Percentiles rank a stretch among this genome's conserved stretches.
Conservation (phyloP, 2,797 vertebrate genomes). For the Amniataba percoides region DNA sequence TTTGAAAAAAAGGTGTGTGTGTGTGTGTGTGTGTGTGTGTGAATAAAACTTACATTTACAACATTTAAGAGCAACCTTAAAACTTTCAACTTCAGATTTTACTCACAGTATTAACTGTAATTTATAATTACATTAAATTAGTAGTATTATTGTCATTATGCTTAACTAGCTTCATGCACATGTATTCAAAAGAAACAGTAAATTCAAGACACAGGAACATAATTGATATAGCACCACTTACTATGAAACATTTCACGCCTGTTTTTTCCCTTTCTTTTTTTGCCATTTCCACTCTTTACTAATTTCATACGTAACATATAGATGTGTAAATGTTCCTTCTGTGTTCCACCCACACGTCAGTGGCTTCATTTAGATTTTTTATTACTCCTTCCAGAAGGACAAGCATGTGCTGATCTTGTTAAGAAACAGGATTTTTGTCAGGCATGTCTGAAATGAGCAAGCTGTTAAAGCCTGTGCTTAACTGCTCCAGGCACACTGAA, state of each 20-base stretch:
- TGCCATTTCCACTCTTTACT: not conserved
- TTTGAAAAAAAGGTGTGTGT: not conserved
- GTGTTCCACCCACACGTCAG: not conserved
- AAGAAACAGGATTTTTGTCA: too few species aligned
- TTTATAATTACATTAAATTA: not conserved
- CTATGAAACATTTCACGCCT: not conserved
- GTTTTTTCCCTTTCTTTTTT: not conserved
- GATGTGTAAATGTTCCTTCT: not conserved
- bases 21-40: not conserved
- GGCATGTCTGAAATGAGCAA: too few species aligned
- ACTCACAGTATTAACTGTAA: not conserved
- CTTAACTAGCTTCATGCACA: not conserved
- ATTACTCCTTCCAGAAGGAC: too few species aligned
- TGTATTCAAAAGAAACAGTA: not conserved
- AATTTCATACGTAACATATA: slow-evolving; percentile 8
- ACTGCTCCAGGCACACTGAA: not conserved
- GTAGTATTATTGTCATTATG: not conserved
- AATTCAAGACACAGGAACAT: not conserved
- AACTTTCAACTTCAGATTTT: not conserved
- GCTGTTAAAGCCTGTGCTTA: not conserved
- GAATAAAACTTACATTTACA: not conserved
- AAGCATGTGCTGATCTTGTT: too few species aligned
- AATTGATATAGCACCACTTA: not conserved
- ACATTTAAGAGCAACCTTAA: not conserved
- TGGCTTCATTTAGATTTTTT: not conserved